A percentile compares a stretch with the other conserved stretches of the same genome.
phyloP scores from a whole-genome alignment of 2,113 vertebrate genomes.

The Sceloporus undulatus region DNA sequence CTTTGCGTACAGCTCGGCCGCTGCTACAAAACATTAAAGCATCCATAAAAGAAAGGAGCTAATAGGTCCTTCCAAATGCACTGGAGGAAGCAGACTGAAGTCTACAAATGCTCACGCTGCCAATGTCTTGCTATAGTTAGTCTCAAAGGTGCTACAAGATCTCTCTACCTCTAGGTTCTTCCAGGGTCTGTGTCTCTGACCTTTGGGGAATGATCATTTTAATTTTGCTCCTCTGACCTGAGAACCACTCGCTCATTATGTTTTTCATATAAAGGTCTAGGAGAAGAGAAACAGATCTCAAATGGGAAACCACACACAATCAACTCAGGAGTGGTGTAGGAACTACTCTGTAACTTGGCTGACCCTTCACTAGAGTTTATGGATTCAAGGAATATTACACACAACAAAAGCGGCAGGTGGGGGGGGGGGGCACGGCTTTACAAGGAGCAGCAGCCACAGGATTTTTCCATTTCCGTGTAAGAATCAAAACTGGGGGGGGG shows the following conservation, averaged over 20 bases:
- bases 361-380: background rate
- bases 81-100: too few relatives aligned
- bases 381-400: constrained; percentile 4
- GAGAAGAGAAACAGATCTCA: background rate
- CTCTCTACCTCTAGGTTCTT: background rate
- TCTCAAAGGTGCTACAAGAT: too few relatives aligned
- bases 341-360: constrained; percentile 3
- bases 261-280: background rate
- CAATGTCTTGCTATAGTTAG: too few relatives aligned
- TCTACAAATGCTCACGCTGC: too few relatives aligned
- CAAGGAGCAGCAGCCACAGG: background rate
- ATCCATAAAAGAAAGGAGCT: background rate
- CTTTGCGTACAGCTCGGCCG: background rate
- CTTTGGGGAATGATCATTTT: background rate
- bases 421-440: too few relatives aligned
- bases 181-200: background rate
- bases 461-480: constrained; percentile 26
- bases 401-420: background rate
- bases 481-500: constrained; percentile 6
- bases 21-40: background rate
- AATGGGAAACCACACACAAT: background rate
- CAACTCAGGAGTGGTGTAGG: too few relatives aligned
- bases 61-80: background rate
- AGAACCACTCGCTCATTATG: background rate
- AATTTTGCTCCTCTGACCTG: background rate